Evolutionary conservation across 1,140 invertebrate species (phyloP).

Genomic region (Heliconius congener): DNA sequence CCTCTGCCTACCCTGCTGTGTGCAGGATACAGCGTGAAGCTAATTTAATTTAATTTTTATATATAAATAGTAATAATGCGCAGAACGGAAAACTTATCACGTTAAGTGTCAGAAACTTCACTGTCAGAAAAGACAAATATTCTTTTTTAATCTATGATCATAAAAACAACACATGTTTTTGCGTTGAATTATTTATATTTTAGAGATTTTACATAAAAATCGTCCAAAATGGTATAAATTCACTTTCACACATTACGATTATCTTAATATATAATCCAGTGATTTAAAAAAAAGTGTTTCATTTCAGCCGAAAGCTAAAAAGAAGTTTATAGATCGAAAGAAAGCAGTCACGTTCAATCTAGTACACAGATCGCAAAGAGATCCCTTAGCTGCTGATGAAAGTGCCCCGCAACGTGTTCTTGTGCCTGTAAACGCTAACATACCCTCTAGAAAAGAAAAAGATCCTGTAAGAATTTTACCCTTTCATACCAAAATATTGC

Average conservation of each 20-base stretch:
- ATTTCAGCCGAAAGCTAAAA: conserved; percentile 88
- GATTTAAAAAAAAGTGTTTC: conserved; percentile 8
- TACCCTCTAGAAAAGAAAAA: conserved; percentile 64
- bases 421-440: conserved; percentile 81
- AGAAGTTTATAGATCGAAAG: conserved; percentile 96
- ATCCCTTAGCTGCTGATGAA: conserved; percentile 94
- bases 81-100: background rate
- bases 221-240: conserved; percentile 53
- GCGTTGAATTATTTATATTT: conserved; percentile 17
- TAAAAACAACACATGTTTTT: conserved; percentile 73
- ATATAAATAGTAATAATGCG: no score
- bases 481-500: no score
- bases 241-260: background rate
- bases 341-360: conserved; percentile 95
- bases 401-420: conserved; percentile 93
- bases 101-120: background rate
- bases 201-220: background rate
- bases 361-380: conserved; percentile 95
- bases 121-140: conserved; percentile 8
- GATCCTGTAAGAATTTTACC: conserved; percentile 52
- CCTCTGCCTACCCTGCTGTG: no score
- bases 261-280: no score
- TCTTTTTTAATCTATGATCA: conserved; percentile 27
- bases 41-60: no score
- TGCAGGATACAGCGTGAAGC: no score